Conservation (phyloP, 1,140 invertebrate species). For the Augochlora pura region DNA sequence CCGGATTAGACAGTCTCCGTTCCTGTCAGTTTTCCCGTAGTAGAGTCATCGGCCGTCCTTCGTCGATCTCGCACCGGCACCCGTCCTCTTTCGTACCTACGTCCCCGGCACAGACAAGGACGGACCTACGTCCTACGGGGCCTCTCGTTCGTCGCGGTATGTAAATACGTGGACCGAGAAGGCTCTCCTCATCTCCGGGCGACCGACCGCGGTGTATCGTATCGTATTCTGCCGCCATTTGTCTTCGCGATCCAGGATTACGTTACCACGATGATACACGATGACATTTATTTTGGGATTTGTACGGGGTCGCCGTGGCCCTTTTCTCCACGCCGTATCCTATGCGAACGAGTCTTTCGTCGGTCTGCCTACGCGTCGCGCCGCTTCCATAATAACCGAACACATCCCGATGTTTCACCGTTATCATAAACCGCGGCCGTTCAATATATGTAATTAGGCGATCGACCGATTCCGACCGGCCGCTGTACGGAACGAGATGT, state of each 20-base stretch:
- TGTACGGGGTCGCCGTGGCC: conserved; percentile 50
- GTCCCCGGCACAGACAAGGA: conserved; percentile 35
- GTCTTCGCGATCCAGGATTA: conserved; percentile 67
- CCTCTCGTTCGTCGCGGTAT: conserved; percentile 56
- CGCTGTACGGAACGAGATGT: not conserved
- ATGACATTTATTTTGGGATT: conserved; percentile 68
- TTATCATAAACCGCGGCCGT: not conserved
- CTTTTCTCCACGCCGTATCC: conserved; percentile 35
- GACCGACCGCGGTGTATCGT: conserved; percentile 65
- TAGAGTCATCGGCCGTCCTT: conserved; percentile 63
- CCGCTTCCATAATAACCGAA: conserved; percentile 5
- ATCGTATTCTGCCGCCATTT: conserved; percentile 67
- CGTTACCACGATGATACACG: conserved; percentile 69
- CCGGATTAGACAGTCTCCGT: conserved; percentile 14
- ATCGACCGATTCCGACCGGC: not conserved
- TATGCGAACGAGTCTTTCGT: conserved; percentile 53
- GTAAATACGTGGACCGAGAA: conserved; percentile 65
- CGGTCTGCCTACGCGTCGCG: conserved; percentile 23
- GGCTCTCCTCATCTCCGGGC: conserved; percentile 51
- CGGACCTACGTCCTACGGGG: conserved; percentile 35
- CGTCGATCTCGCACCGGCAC: conserved; percentile 48
- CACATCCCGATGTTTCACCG: not conserved
- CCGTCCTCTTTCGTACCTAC: conserved; percentile 43
- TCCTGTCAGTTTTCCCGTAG: conserved; percentile 45
- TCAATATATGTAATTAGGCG: not conserved